Evolutionary conservation across 2,797 vertebrate species (phyloP).

Genomic region (Parotocinclus haroldoi): DNA sequence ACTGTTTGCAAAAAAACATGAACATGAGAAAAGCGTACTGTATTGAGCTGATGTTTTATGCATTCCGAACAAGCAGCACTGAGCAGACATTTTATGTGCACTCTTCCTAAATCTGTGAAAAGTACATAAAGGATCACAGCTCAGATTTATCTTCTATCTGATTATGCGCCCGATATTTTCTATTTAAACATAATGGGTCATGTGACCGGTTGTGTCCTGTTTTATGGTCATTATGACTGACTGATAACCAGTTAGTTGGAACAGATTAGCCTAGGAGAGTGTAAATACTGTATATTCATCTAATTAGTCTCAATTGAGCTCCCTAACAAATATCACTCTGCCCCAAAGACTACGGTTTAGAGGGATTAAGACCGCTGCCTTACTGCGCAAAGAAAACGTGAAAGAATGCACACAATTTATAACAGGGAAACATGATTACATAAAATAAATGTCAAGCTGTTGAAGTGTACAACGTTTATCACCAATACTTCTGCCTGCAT

Average conservation of each 20-base stretch:
- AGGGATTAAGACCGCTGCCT: slow-evolving; percentile 48
- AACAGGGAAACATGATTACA: slow-evolving; percentile 1
- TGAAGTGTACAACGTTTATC: too few species aligned
- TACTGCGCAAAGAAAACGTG: slow-evolving; percentile 12
- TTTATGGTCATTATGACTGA: slow-evolving; percentile 10
- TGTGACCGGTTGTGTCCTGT: slow-evolving; percentile 1
- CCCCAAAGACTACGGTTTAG: slow-evolving; percentile 58
- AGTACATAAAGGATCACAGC: too few species aligned
- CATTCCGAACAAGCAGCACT: too few species aligned
- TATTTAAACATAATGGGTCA: background rate
- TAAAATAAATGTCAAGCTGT: too few species aligned
- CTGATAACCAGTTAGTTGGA: slow-evolving; percentile 16
- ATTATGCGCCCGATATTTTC: too few species aligned
- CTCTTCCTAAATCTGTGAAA: too few species aligned
- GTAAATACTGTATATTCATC: slow-evolving; percentile 30
- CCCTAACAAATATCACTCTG: slow-evolving; percentile 54
- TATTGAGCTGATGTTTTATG: too few species aligned
- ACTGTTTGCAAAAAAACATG: too few species aligned
- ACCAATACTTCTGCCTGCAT: too few species aligned
- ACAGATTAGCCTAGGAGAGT: slow-evolving; percentile 10
- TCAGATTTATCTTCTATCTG: too few species aligned
- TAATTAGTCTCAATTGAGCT: slow-evolving; percentile 52
- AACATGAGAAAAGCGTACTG: too few species aligned
- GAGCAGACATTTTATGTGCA: too few species aligned
- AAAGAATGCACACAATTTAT: slow-evolving; percentile 1